These are phyloP conservation scores for Arge pagana DNA, from an alignment of 2,888 invertebrate genomes.

Conservation along the genomic window DNA sequence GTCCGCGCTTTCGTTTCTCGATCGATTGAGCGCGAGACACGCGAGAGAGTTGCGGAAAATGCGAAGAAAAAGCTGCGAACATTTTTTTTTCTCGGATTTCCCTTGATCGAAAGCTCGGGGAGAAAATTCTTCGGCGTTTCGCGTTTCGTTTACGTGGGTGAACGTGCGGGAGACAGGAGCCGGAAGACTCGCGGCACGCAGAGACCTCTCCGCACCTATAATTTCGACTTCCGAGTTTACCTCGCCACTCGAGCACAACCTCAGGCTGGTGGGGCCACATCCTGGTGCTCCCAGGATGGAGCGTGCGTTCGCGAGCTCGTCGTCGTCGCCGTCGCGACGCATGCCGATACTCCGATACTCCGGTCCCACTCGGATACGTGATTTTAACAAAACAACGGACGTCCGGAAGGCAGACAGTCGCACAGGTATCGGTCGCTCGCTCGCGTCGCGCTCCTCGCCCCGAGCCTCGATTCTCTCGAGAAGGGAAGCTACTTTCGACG, in stretches of 20 bases:
- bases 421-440: constrained; percentile 58
- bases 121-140: too few relatives aligned
- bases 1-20: too few relatives aligned
- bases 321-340: not conserved
- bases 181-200: constrained; percentile 28
- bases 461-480: too few relatives aligned
- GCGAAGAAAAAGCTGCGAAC: too few relatives aligned
- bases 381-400: constrained; percentile 59
- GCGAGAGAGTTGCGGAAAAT: too few relatives aligned
- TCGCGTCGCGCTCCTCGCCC: constrained; percentile 23
- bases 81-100: too few relatives aligned
- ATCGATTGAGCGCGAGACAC: too few relatives aligned
- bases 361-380: constrained; percentile 45
- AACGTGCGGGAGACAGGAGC: too few relatives aligned
- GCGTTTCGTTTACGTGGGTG: too few relatives aligned
- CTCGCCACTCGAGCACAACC: constrained; percentile 48
- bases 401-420: constrained; percentile 56
- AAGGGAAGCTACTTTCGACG: too few relatives aligned
- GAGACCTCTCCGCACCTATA: constrained; percentile 48
- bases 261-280: constrained; percentile 43
- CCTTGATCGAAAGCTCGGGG: too few relatives aligned
- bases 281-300: constrained; percentile 39
- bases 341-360: constrained; percentile 13
- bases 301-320: not conserved
- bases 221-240: constrained; percentile 37